Percentiles rank a stretch among this genome's conserved stretches.
Evolutionary conservation across 2,888 invertebrate species (phyloP).

Genomic region (Pseudococcus jackbeardsleyi): DNA sequence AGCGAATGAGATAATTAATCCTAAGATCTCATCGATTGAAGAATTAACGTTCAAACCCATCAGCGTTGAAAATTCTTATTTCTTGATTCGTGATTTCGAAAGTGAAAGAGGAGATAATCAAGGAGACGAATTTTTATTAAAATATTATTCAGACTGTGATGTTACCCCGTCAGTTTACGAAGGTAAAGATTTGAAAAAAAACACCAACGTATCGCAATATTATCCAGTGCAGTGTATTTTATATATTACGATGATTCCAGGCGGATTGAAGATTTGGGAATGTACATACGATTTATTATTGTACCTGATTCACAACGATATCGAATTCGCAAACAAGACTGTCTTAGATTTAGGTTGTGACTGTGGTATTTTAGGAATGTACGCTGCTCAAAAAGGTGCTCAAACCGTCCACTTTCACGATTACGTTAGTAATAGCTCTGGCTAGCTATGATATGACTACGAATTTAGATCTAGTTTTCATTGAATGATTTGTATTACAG

Average conservation of each 20-base stretch:
- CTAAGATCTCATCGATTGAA: background rate
- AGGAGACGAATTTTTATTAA: conserved; percentile 34
- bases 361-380: conserved; percentile 88
- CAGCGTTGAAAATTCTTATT: conserved; percentile 10
- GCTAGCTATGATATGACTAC: too few species aligned
- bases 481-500: conserved; percentile 73
- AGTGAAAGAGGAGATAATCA: background rate
- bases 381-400: conserved; percentile 78
- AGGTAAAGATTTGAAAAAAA: background rate
- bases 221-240: too few species aligned
- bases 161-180: conserved; percentile 83
- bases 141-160: conserved; percentile 71
- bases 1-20: background rate
- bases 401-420: conserved; percentile 87
- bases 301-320: conserved; percentile 74
- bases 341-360: conserved; percentile 95
- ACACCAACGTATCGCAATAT: too few species aligned
- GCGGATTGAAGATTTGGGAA: conserved; percentile 97
- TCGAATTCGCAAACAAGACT: conserved; percentile 72
- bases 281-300: conserved; percentile 85
- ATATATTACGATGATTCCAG: conserved; percentile 71
- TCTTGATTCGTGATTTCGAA: conserved; percentile 32
- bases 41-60: background rate
- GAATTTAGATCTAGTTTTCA: background rate
- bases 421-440: conserved; percentile 78